Conservation (phyloP, 2,888 invertebrate species). For the Archips crataeganus region DNA sequence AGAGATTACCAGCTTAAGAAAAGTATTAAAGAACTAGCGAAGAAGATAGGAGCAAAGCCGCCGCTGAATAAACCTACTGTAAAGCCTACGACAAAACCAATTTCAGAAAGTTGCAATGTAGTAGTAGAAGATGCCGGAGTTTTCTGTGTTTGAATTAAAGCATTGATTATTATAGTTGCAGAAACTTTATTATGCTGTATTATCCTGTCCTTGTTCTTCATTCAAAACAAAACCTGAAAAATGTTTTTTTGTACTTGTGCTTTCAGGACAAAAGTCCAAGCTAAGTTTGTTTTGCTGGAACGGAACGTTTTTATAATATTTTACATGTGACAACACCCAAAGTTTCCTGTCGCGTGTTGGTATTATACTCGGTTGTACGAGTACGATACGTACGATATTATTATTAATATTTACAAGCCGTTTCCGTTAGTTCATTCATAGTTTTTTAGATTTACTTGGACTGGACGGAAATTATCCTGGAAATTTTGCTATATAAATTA, state of each 20-base stretch:
- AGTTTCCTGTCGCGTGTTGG: neutral
- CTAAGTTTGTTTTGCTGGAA: neutral
- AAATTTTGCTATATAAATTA: no score
- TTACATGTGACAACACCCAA: neutral
- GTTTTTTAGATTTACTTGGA: no score
- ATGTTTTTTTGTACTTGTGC: no score
- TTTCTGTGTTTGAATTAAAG: slow-evolving; percentile 58
- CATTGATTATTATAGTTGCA: neutral
- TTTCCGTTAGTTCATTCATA: no score
- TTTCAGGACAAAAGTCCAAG: no score
- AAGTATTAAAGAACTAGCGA: slow-evolving; percentile 62
- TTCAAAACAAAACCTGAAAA: no score
- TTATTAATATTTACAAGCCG: no score
- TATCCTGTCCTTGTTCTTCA: no score
- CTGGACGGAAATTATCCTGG: no score
- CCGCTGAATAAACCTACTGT: slow-evolving; percentile 50
- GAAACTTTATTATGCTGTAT: neutral
- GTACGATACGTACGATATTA: no score
- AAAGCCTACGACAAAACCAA: slow-evolving; percentile 48
- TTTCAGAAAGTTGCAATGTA: slow-evolving; percentile 67
- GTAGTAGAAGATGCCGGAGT: slow-evolving; percentile 68
- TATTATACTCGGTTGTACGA: no score
- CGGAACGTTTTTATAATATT: neutral
- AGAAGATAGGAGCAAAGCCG: slow-evolving; percentile 62
- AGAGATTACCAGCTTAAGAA: slow-evolving; percentile 64